Conservation (phyloP, 2,888 invertebrate species). For the Chymomyza amoena region DNA sequence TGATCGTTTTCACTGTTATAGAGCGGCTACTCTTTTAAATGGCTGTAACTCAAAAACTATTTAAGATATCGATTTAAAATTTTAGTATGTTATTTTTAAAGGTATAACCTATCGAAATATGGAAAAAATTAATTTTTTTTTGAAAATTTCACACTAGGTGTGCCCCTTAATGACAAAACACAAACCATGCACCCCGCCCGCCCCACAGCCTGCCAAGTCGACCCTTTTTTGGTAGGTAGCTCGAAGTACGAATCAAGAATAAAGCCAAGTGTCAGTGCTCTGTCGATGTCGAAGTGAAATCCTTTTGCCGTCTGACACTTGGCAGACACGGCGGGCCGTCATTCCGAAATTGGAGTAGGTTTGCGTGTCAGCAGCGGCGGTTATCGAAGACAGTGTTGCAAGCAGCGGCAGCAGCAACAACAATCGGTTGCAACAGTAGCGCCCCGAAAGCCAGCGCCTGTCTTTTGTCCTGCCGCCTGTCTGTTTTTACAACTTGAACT, state of each 20-base stretch:
- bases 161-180: conserved; percentile 64
- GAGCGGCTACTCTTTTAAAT: no score
- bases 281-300: conserved; percentile 48
- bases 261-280: conserved; percentile 52
- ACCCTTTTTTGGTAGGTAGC: background rate
- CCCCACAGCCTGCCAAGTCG: background rate
- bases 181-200: conserved; percentile 1
- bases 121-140: no score
- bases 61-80: no score
- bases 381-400: background rate
- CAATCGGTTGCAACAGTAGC: conserved; percentile 11
- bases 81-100: no score
- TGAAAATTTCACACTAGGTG: no score
- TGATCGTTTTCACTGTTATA: no score
- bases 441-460: background rate
- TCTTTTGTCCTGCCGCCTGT: conserved; percentile 15
- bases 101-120: no score
- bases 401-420: background rate
- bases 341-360: conserved; percentile 63
- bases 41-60: no score
- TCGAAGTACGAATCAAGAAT: conserved; percentile 10
- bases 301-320: conserved; percentile 36
- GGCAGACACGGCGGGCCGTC: conserved; percentile 36
- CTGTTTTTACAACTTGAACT: conserved; percentile 26
- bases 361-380: conserved; percentile 56